phyloP scores from a whole-genome alignment of 2,797 vertebrate genomes.

The Megalops cyprinoides region DNA sequence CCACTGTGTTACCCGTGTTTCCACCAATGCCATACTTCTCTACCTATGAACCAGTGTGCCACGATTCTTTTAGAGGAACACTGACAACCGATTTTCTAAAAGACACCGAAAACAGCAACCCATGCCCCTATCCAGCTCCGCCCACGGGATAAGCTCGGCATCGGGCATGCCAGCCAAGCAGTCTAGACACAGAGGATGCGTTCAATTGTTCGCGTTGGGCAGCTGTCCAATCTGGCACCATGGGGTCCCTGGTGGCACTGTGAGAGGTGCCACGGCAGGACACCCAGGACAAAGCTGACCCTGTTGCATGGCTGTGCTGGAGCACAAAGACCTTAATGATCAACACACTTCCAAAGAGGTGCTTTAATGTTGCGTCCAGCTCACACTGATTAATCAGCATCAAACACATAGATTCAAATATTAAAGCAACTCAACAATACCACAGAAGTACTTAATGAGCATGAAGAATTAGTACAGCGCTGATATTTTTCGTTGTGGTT shows the following conservation, averaged over 20 bases:
- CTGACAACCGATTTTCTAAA: background rate
- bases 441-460: too few species aligned
- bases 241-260: constrained; percentile 7
- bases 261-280: constrained; percentile 1
- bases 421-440: too few species aligned
- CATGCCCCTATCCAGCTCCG: background rate
- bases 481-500: too few species aligned
- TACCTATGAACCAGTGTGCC: background rate
- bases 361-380: too few species aligned
- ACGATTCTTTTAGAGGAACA: background rate
- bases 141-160: background rate
- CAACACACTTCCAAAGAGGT: constrained; percentile 5
- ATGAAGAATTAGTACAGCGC: too few species aligned
- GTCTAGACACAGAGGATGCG: constrained; percentile 33
- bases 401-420: too few species aligned
- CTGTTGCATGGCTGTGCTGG: background rate
- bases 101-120: background rate
- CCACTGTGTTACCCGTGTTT: background rate
- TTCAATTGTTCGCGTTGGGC: constrained; percentile 34
- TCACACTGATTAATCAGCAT: too few species aligned
- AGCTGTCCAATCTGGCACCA: constrained; percentile 30
- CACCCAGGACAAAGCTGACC: constrained; percentile 25
- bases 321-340: background rate
- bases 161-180: constrained; percentile 15
- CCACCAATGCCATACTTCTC: background rate